A percentile compares a stretch with the other conserved stretches of the same genome.
phyloP scores from a whole-genome alignment of 2,888 invertebrate genomes.

The Epirrhoe tristata region DNA sequence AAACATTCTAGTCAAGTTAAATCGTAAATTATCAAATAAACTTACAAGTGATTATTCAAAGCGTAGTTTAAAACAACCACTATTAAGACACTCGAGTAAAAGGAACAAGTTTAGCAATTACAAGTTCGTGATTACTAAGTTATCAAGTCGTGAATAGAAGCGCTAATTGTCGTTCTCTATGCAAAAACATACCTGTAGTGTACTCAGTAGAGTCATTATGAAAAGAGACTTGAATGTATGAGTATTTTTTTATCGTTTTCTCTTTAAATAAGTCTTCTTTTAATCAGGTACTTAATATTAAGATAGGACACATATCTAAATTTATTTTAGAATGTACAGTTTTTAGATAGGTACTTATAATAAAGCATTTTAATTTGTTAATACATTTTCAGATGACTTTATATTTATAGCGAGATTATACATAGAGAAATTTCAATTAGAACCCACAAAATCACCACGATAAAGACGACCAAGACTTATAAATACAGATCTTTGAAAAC shows the following conservation, averaged over 20 bases:
- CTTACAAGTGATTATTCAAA: slow-evolving; percentile 10
- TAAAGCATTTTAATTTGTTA: too few species aligned
- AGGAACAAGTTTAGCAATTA: slow-evolving; percentile 26
- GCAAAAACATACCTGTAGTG: slow-evolving; percentile 17
- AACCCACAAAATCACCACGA: too few species aligned
- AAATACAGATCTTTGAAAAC: neutral
- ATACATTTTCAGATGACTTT: too few species aligned
- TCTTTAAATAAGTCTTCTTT: too few species aligned
- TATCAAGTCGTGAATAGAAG: slow-evolving; percentile 31
- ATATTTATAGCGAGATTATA: too few species aligned
- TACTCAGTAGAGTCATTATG: neutral
- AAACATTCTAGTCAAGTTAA: neutral
- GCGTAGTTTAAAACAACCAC: slow-evolving; percentile 15
- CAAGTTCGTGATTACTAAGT: slow-evolving; percentile 31
- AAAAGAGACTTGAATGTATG: neutral
- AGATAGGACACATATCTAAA: too few species aligned
- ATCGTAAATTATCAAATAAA: slow-evolving; percentile 9
- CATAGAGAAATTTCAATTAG: too few species aligned
- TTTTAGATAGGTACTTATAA: too few species aligned
- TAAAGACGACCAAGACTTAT: neutral
- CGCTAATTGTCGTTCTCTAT: slow-evolving; percentile 27
- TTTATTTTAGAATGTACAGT: too few species aligned
- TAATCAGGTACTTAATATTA: too few species aligned
- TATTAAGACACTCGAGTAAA: slow-evolving; percentile 15
- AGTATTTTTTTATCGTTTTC: too few species aligned